phyloP scores from a whole-genome alignment of 2,888 invertebrate genomes.

The Pandemis cinnamomeana region DNA sequence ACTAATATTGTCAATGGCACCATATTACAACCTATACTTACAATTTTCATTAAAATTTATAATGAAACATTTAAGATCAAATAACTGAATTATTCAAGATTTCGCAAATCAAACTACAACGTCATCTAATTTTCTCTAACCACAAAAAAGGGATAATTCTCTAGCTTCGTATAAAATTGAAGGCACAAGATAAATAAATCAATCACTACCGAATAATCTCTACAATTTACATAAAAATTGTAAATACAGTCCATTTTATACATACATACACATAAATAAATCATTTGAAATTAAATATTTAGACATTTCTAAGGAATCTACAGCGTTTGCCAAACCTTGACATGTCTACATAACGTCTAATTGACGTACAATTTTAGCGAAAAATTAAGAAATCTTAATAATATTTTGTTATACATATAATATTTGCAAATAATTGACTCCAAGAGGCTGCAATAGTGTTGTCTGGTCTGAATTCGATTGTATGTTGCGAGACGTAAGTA shows the following conservation, averaged over 20 bases:
- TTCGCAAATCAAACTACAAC: slow-evolving; percentile 18
- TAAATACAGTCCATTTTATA: slow-evolving; percentile 41
- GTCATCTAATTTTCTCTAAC: slow-evolving; percentile 12
- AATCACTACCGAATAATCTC: slow-evolving; percentile 3
- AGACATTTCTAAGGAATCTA: slow-evolving; percentile 13
- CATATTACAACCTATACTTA: slow-evolving; percentile 51
- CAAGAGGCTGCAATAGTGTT: slow-evolving; percentile 26
- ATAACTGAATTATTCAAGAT: background rate
- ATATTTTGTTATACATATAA: slow-evolving; percentile 24
- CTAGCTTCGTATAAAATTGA: slow-evolving; percentile 38
- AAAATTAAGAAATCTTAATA: slow-evolving; percentile 28
- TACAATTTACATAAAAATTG: slow-evolving; percentile 44
- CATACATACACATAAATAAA: slow-evolving; percentile 13
- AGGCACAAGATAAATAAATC: slow-evolving; percentile 36
- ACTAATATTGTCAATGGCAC: slow-evolving; percentile 80
- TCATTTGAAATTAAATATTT: slow-evolving; percentile 11
- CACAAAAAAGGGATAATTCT: slow-evolving; percentile 11
- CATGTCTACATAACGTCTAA: slow-evolving; percentile 22
- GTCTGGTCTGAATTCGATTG: background rate
- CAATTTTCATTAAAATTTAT: slow-evolving; percentile 44
- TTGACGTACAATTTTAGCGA: slow-evolving; percentile 34
- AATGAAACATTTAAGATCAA: slow-evolving; percentile 26
- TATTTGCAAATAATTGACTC: slow-evolving; percentile 41
- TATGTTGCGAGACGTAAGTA: background rate
- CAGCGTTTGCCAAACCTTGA: slow-evolving; percentile 7